A percentile compares a stretch with the other conserved stretches of the same genome.
Evolutionary conservation across 2,888 invertebrate genomes (phyloP).

Genomic region (Drosophila cyrtoloma): DNA sequence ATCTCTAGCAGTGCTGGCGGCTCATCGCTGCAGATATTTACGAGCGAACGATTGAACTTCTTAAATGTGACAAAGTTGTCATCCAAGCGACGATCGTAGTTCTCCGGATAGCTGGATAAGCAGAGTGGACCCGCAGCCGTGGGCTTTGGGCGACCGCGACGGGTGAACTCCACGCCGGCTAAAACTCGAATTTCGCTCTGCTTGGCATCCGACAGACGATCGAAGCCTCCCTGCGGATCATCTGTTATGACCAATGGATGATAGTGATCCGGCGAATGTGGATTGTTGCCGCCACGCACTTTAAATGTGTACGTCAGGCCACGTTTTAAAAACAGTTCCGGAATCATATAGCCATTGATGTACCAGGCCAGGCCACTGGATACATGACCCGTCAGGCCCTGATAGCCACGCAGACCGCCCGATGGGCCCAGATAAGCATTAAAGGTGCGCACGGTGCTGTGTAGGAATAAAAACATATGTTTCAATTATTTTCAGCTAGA

Average conservation of each 20-base stretch:
- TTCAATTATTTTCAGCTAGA: too few relatives aligned
- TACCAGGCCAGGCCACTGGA: constrained; percentile 94
- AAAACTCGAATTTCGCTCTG: constrained; percentile 90
- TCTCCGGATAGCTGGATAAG: constrained; percentile 88
- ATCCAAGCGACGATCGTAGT: constrained; percentile 91
- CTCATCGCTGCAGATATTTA: constrained; percentile 90
- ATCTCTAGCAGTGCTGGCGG: constrained; percentile 91
- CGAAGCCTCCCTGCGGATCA: constrained; percentile 93
- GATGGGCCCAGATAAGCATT: constrained; percentile 93
- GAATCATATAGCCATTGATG: constrained; percentile 94
- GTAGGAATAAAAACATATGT: constrained; percentile 54
- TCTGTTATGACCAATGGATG: constrained; percentile 96
- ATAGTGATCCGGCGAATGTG: constrained; percentile 93
- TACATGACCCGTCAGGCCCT: constrained; percentile 89
- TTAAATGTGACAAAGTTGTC: constrained; percentile 92
- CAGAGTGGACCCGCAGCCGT: constrained; percentile 94
- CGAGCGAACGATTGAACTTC: constrained; percentile 92
- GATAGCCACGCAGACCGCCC: constrained; percentile 92
- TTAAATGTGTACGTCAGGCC: constrained; percentile 94
- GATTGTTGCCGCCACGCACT: constrained; percentile 94
- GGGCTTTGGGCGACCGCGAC: constrained; percentile 92
- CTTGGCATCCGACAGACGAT: constrained; percentile 89
- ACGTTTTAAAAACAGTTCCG: constrained; percentile 94
- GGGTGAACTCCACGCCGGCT: constrained; percentile 93
- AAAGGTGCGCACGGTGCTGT: constrained; percentile 90